Evolutionary conservation across 1,140 invertebrate species (phyloP), one percentile per base, ranked within the genome.

Genomic region (Drosophila mojavensis): DNA sequence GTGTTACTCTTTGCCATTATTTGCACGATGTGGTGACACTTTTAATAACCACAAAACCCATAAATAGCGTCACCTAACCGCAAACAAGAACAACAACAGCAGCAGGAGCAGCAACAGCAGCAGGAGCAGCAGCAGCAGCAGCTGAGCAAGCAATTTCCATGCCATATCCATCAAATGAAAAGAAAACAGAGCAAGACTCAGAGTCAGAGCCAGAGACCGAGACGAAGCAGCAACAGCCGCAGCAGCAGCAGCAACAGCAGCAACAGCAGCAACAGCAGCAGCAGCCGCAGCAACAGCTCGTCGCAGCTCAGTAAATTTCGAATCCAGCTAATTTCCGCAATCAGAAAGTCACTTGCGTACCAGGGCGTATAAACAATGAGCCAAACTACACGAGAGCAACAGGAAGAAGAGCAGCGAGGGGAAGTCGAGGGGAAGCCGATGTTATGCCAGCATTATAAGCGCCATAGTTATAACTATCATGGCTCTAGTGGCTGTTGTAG

Each of bases 101-200:
- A 48, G 15, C 4, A 43, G 41, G 4, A 43, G 0, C 5, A 45
- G 15, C 15, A n/a, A n/a, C n/a, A 17, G 15, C 47, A 48, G 15
- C 1, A 43, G n/a, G 0, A 43, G 4, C 5, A 47, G 15, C 28
- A n/a, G 28, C 26, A 30, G 36, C 36, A 24, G 62, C 39, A 72
- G 67, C 64, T 69, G 70, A 73, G 60, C 77, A 71, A 74, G 73
- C 59, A 66, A 69, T 88, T 88, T 88, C 69, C 83, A 83, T 86
- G 83, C 69, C 69, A 89, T 79, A 88, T 89, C 76, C 83, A 88
- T 88, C 83, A 88, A 88, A 58, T 78, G 84, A 53, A 88, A 88
- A 79, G 75, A 78, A 79, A 86, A 70, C 56, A 33, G 30, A 56
- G 43, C 15, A 15, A 5, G 28, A 30, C 4, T 6, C n/a, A 15